Percentiles rank a stretch among this genome's conserved stretches.
phyloP scores from a whole-genome alignment of 2,113 vertebrate genomes.

The Lasiurus borealis region DNA sequence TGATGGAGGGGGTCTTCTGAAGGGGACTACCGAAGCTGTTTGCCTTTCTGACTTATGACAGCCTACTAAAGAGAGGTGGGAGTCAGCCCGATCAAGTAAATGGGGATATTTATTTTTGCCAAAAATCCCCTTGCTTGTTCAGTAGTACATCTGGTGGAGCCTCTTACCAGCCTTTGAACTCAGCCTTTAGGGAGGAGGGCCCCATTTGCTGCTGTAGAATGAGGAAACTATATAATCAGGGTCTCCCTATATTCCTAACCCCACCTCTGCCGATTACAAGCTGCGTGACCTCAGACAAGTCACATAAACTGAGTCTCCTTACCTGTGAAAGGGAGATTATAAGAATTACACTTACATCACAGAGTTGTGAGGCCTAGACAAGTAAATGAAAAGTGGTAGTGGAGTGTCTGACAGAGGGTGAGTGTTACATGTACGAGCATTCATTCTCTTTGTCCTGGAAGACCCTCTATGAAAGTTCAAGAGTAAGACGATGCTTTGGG shows the following conservation, averaged over 20 bases:
- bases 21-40: not conserved
- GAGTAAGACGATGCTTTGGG: not conserved
- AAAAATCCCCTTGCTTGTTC: not conserved
- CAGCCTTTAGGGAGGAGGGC: not conserved
- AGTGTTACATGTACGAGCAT: not conserved
- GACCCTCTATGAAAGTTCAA: not conserved
- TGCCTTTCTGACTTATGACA: not conserved
- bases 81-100: not conserved
- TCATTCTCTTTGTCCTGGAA: not conserved
- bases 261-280: not conserved
- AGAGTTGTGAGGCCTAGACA: not conserved
- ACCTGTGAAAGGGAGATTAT: not conserved
- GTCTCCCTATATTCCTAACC: not conserved
- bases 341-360: not conserved
- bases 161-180: not conserved
- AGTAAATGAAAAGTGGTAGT: not conserved
- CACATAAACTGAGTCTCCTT: not conserved
- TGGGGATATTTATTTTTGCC: not conserved
- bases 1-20: not conserved
- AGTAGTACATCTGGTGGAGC: not conserved
- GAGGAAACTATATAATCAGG: not conserved
- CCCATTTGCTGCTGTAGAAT: not conserved
- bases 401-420: not conserved
- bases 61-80: not conserved
- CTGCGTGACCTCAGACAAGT: not conserved